Evolutionary conservation across 2,113 vertebrate species (phyloP).

Genomic region (Lepidiolamprologus cunningtoni): DNA sequence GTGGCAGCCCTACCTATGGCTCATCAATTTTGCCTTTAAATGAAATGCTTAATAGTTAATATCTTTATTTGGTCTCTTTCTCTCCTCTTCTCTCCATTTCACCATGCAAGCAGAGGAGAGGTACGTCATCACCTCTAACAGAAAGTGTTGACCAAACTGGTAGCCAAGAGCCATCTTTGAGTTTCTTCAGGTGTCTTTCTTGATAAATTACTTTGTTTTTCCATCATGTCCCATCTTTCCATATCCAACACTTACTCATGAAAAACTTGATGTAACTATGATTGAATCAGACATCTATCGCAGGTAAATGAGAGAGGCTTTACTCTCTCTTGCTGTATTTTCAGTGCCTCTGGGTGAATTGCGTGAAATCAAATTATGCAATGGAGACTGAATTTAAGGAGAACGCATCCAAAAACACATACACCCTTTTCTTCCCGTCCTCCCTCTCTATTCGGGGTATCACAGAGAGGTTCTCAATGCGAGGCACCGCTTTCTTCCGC

Average conservation of each 20-base stretch:
- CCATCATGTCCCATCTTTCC: background rate
- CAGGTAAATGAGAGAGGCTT: background rate
- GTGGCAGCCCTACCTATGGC: background rate
- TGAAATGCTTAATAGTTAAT: background rate
- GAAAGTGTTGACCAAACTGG: background rate
- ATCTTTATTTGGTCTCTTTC: background rate
- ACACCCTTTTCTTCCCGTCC: background rate
- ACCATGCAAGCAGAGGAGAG: background rate
- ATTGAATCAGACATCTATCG: background rate
- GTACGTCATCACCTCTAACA: background rate
- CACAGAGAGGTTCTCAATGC: conserved; percentile 26
- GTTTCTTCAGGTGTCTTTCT: background rate
- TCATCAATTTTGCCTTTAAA: background rate
- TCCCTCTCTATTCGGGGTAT: background rate
- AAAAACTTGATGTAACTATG: background rate
- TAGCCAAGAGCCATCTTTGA: background rate
- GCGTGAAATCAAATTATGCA: background rate
- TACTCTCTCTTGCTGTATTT: background rate
- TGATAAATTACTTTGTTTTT: background rate
- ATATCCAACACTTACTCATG: background rate
- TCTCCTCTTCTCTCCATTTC: background rate
- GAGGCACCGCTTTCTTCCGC: conserved; percentile 15
- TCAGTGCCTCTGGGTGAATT: background rate
- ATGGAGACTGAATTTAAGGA: background rate
- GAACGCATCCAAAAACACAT: background rate